Conservation (phyloP, 23 tunicate genomes). For the Trididemnum miniatum region DNA sequence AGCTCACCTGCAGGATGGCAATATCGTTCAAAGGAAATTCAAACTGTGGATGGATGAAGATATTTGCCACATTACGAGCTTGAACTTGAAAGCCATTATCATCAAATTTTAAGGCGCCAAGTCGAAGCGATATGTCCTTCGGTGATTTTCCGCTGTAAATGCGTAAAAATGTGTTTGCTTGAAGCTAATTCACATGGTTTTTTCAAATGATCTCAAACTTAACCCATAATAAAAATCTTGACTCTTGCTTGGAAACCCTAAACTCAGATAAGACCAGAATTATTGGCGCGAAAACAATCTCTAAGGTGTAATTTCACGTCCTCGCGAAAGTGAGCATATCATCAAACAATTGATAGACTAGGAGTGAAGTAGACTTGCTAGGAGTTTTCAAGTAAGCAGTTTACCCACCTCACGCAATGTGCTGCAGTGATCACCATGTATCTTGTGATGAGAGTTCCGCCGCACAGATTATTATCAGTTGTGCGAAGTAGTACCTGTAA, state of each 20-base stretch:
- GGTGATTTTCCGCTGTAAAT: too few species aligned
- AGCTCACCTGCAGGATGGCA: conserved; percentile 37
- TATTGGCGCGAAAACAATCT: too few species aligned
- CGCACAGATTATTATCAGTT: not conserved
- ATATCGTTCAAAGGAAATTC: conserved; percentile 21
- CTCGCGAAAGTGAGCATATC: too few species aligned
- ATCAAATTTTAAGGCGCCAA: not conserved
- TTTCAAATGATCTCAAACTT: too few species aligned
- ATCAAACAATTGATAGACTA: too few species aligned
- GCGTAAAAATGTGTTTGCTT: too few species aligned
- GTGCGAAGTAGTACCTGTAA: not conserved
- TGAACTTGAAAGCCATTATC: not conserved
- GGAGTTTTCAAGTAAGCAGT: not conserved
- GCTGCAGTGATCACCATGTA: conserved; percentile 4
- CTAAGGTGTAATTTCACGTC: too few species aligned
- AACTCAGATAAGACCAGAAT: too few species aligned
- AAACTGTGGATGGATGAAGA: conserved; percentile 30
- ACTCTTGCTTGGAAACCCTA: too few species aligned
- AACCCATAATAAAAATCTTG: too few species aligned
- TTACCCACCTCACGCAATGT: conserved; percentile 3
- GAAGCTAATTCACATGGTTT: too few species aligned
- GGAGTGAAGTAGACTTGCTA: not conserved
- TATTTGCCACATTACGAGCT: not conserved
- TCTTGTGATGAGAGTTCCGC: conserved; percentile 7
- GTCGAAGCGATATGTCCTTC: not conserved